Evolutionary conservation across 2,113 vertebrate genomes (phyloP), one percentile per base, ranked within the genome.

Genomic region (Rattus rattus): DNA sequence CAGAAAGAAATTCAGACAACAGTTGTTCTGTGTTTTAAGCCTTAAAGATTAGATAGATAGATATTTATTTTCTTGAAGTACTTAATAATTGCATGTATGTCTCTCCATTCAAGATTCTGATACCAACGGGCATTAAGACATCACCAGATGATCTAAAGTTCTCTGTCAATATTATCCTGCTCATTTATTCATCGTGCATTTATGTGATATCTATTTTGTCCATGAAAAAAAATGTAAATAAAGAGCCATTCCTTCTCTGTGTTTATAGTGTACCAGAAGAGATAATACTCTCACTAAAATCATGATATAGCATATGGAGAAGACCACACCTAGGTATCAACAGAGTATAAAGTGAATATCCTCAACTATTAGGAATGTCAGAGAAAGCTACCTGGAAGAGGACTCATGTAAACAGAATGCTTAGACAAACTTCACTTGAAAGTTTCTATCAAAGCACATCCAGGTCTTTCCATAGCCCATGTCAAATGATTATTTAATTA

Each of bases 231-330:
- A 43, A 65, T 49, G 39, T 61, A 63, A 75, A 28, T 47, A 12
- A 59, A 81, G n/a, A 95, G 10, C n/a, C 56, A 19, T 85, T 69
- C 13, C 30, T 75, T 96, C 39, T 20, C 36, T 56, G 12, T 81
- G 47, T 85, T 39, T 92, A 84, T 24, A 85, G 19, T 22, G 14
- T 36, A 63, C 13, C 12, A 11, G 39, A 28, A 47, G 43, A 69
- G n/a, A 12, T 30, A 96, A 39, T 12, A 90, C 85, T 26, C 33
- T 91, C 84, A 61, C 10, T 52, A 43, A 94, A 96, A 88, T 63
- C 22, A 33, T 26, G 59, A 30, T 24, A 67, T 59, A 83, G 26
- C 9, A 20, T 6, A 70, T 47, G n/a, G 47, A 5, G 10, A 61
- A 65, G 83, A 39, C 24, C n/a, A 49, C 0, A 16, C 36, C 4